These are phyloP conservation scores for Drosophila parabipectinata DNA, from an alignment of 1,140 invertebrate species.

Conservation along the genomic window DNA sequence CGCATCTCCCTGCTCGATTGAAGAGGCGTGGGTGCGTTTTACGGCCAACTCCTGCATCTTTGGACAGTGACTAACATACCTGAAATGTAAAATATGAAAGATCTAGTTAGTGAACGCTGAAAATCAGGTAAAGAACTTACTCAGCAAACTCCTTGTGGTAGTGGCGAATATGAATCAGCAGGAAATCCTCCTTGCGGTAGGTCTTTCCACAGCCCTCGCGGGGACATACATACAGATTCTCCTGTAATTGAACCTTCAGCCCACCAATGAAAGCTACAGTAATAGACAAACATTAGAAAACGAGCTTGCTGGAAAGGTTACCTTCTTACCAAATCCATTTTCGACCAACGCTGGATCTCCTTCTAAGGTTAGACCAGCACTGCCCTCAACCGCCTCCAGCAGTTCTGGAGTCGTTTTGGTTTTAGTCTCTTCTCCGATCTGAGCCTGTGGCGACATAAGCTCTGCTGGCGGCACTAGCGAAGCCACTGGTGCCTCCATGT, in stretches of 20 bases:
- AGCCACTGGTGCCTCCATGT: slow-evolving; percentile 76
- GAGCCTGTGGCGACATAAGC: slow-evolving; percentile 65
- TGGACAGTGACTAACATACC: slow-evolving; percentile 90
- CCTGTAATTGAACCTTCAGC: slow-evolving; percentile 88
- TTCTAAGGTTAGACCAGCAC: neutral
- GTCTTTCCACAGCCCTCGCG: slow-evolving; percentile 93
- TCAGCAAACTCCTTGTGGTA: slow-evolving; percentile 93
- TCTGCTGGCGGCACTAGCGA: slow-evolving; percentile 72
- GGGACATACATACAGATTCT: slow-evolving; percentile 91
- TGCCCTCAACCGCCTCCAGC: slow-evolving; percentile 13
- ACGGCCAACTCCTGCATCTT: slow-evolving; percentile 94
- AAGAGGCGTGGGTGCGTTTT: slow-evolving; percentile 88
- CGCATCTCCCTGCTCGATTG: slow-evolving; percentile 84
- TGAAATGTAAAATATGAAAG: slow-evolving; percentile 4
- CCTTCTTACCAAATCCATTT: slow-evolving; percentile 50
- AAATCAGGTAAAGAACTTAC: slow-evolving; percentile 34
- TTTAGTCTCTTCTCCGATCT: slow-evolving; percentile 20
- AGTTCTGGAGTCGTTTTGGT: slow-evolving; percentile 15
- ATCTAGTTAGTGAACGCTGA: too few relatives aligned
- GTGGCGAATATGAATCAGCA: slow-evolving; percentile 96
- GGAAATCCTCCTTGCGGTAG: slow-evolving; percentile 94
- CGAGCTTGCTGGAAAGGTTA: neutral
- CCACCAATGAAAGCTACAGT: slow-evolving; percentile 87
- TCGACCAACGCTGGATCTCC: slow-evolving; percentile 30
- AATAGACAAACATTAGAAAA: too few relatives aligned